These are phyloP conservation scores for Bovichtus variegatus DNA, from an alignment of 2,797 vertebrate species.

Conservation along the genomic window DNA sequence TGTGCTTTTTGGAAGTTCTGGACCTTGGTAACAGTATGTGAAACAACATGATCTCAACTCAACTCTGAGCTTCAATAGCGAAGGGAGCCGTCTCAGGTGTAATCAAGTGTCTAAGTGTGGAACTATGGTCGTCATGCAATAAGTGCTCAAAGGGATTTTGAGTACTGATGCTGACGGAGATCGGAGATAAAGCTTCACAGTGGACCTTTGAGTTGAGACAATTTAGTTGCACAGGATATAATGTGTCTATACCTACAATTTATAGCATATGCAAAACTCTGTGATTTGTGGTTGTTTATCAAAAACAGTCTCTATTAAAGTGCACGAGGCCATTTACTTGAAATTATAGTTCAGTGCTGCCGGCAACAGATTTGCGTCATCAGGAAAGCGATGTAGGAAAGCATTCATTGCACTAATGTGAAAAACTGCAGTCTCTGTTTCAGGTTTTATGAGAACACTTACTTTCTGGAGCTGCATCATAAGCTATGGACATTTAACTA, in stretches of 20 bases:
- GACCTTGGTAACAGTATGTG: background rate
- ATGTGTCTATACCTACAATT: background rate
- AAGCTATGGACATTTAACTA: constrained; percentile 17
- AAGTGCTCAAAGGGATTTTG: background rate
- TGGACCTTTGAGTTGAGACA: background rate
- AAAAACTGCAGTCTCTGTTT: constrained; percentile 29
- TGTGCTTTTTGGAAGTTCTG: background rate
- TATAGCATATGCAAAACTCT: background rate
- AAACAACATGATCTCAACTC: background rate
- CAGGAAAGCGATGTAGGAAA: background rate
- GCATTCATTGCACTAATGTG: constrained; percentile 6
- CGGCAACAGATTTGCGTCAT: background rate
- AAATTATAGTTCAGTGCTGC: background rate
- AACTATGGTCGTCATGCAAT: background rate
- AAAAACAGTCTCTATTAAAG: background rate
- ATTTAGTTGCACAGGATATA: background rate
- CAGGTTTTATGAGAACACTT: constrained; percentile 37
- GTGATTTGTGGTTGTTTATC: background rate
- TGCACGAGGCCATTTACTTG: background rate
- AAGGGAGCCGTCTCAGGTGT: background rate
- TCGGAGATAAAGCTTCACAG: background rate
- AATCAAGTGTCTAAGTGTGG: background rate
- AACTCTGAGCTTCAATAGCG: background rate
- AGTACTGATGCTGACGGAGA: background rate
- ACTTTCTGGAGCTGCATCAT: constrained; percentile 34